Conservation (phyloP, 1,140 invertebrate genomes). For the Artemia franciscana region DNA sequence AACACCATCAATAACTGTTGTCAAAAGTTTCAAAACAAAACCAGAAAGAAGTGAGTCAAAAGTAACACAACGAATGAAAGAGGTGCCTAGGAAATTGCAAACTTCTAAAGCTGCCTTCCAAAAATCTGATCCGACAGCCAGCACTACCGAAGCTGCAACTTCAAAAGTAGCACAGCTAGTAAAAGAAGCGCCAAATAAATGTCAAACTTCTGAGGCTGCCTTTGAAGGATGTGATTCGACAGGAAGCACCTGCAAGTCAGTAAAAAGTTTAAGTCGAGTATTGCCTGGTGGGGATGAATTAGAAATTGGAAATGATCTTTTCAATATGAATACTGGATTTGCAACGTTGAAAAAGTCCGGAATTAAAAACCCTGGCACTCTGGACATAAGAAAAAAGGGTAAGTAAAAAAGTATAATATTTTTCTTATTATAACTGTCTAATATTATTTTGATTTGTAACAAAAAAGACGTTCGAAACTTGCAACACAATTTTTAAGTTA, state of each 20-base stretch:
- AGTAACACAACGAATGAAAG: neutral
- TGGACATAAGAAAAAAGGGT: too few species aligned
- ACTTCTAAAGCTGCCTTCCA: too few species aligned
- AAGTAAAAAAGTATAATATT: too few species aligned
- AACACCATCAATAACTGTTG: neutral
- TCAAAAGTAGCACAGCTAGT: neutral
- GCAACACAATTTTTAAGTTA: too few species aligned
- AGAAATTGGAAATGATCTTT: constrained; percentile 7
- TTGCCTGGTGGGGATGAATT: constrained; percentile 7
- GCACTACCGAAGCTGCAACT: neutral
- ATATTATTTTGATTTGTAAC: too few species aligned
- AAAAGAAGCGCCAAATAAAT: neutral
- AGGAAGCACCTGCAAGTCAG: constrained; percentile 5
- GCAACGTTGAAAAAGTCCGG: neutral
- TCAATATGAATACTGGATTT: constrained; percentile 8
- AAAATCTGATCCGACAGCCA: too few species aligned
- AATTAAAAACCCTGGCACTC: too few species aligned
- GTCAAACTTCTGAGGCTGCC: neutral
- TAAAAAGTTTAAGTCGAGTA: constrained; percentile 8
- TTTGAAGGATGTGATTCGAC: constrained; percentile 5
- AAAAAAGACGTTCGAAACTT: too few species aligned
- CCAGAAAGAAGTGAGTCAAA: neutral
- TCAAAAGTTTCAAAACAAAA: neutral
- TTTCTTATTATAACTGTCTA: too few species aligned
- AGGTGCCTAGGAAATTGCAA: neutral